Base-by-base conservation (phyloP, 2,113 vertebrate species). In the Rhegmatorhina hoffmannsi region DNA sequence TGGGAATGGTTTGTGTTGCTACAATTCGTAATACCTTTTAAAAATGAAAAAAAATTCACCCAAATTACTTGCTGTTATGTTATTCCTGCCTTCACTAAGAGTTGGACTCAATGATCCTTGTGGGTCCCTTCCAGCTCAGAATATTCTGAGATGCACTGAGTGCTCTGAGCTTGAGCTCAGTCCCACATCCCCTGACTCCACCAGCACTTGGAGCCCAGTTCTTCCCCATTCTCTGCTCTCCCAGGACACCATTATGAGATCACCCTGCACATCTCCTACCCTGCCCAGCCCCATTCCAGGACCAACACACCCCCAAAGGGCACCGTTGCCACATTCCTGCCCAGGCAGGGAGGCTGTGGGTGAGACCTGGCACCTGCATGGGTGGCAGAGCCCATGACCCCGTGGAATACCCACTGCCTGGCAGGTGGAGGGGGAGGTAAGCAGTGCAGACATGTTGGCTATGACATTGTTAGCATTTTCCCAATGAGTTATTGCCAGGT, bases 401-500 rank as follows among this genome's bases (percentile, higher is more conserved):
- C 3, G 1, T 0, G 1, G 53, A 58, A 67, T 46, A 66, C 68
- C 89, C 17, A 17, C 43, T 63, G 62, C 46, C 31, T 0, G 17
- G 67, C 74, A 92, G 77, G 85, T 21, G 33, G 72, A 86, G 68
- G 50, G 68, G 72, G 66, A 34, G 31, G 62, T 33, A 29, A 89
- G 89, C 50, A 59, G 78, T 82, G 46, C 53, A 88, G 82, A 59
- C 62, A n/a, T 2, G 43, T 26, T 73, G 88, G 73, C 94, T 87
- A 28, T 96, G 95, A 87, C 89, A 96, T 46, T 13, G 91, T 91
- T 93, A 92, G 82, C 94, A 19, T 93, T 95, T 94, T 94, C 91
- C 93, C 95, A 84, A 50, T 98, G 97, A 97, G 93, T 92, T 97
- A 97, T 94, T 96, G 96, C 91, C 95, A 97, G 98, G 98, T 98